Base-by-base conservation (phyloP, 2,888 invertebrate species). In the Busseola fusca region DNA sequence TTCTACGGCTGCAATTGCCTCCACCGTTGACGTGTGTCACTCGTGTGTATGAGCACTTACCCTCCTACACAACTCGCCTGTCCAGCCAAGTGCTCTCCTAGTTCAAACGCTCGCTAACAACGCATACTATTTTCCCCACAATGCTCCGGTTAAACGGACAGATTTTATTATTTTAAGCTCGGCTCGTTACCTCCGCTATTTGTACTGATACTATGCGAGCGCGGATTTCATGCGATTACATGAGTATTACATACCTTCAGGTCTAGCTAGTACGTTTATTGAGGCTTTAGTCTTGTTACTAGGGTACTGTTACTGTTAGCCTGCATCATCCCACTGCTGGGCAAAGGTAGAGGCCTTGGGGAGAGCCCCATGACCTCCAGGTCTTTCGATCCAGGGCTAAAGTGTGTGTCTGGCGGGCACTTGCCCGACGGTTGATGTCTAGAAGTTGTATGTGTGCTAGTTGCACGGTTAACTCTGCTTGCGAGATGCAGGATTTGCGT, bases 131-230 rank as follows among this genome's bases (percentile, higher is more conserved):
- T 87, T 56, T 86, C 74, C 83, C 81, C 81, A 82, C 87, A 88
- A 85, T 84, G 83, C 82, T 82, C 76, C 84, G 87, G 88, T 88
- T 87, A 87, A 90, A 85, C 85, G 85, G 76, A 74, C 82, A 84
- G 87, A 87, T 90, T 91, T 88, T 90, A 90, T 91, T 90, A 91
- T 91, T 89, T 88, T 79, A 86, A 86, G 69, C 81, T 63, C 69
- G 72, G 72, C 80, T 78, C 69, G 83, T 78, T 81, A 74, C 80
- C 80, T 78, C 68, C 73, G 73, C 81, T 66, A 64, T 84, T 82
- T 80, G 72, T 73, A 69, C 81, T 68, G 76, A 76, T 78, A 80
- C 66, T 69, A 59, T 69, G 59, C 52, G 62, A 65, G 75, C 76
- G 62, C 42, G 59, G 76, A 81, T 78, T 83, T 76, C 50, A 56